phyloP scores from a whole-genome alignment of 2,888 invertebrate genomes.

The Clivina fossor region DNA sequence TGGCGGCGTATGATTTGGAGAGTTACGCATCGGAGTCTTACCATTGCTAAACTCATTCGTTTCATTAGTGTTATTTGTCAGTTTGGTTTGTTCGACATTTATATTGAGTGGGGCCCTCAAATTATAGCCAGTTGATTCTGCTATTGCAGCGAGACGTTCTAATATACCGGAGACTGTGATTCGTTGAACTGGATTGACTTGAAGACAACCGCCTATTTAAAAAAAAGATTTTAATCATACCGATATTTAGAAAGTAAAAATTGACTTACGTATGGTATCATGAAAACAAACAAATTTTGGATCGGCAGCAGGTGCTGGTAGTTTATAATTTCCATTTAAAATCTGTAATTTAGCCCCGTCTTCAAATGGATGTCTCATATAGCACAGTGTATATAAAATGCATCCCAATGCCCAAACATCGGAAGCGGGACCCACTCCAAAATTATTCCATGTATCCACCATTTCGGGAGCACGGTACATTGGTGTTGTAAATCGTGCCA shows the following conservation, averaged over 20 bases:
- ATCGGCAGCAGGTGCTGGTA: slow-evolving; percentile 70
- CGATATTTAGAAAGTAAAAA: too few relatives aligned
- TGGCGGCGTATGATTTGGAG: slow-evolving; percentile 44
- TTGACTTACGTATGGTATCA: slow-evolving; percentile 79
- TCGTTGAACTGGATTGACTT: slow-evolving; percentile 80
- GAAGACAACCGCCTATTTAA: slow-evolving; percentile 70
- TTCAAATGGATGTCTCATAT: slow-evolving; percentile 94
- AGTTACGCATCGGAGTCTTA: slow-evolving; percentile 42
- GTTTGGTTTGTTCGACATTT: slow-evolving; percentile 28
- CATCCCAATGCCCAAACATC: slow-evolving; percentile 99
- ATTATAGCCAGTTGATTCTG: slow-evolving; percentile 81
- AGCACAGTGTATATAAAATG: slow-evolving; percentile 88
- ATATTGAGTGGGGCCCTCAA: slow-evolving; percentile 76
- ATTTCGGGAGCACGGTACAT: slow-evolving; percentile 99
- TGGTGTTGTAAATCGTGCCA: slow-evolving; percentile 81
- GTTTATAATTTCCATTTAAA: slow-evolving; percentile 90
- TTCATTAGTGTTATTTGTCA: slow-evolving; percentile 43
- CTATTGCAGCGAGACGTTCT: slow-evolving; percentile 85
- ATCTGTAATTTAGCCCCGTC: slow-evolving; percentile 95
- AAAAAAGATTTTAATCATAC: not conserved
- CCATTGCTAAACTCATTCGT: slow-evolving; percentile 43
- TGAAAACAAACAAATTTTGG: slow-evolving; percentile 82
- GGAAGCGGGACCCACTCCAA: slow-evolving; percentile 83
- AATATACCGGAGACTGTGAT: slow-evolving; percentile 77
- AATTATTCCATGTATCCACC: slow-evolving; percentile 96